Conservation (phyloP, 2,113 vertebrate genomes). For the Meleagris gallopavo region DNA sequence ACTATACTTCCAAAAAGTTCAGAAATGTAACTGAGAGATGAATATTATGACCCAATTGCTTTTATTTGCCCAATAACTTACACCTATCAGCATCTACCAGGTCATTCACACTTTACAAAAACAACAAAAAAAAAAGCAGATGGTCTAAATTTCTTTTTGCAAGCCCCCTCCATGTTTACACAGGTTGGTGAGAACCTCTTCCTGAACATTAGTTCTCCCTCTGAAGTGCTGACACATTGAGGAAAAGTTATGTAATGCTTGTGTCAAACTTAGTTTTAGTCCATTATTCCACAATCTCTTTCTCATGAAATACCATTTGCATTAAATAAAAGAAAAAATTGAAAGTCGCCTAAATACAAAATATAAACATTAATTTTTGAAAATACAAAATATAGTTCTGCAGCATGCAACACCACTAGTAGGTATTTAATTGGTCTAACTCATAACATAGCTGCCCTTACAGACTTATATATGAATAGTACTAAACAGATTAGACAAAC, state of each 20-base stretch:
- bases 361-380: neutral
- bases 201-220: neutral
- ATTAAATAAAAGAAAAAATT: neutral
- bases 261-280: neutral
- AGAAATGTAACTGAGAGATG: neutral
- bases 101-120: neutral
- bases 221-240: neutral
- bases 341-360: neutral
- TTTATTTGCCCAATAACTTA: neutral
- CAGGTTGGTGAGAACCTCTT: neutral
- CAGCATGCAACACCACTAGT: neutral
- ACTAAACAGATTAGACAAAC: neutral
- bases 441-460: neutral
- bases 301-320: neutral
- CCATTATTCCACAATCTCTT: neutral
- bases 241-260: neutral
- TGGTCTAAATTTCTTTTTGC: neutral
- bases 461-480: neutral
- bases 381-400: neutral
- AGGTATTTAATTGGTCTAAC: neutral
- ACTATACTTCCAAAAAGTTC: neutral
- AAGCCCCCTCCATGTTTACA: neutral
- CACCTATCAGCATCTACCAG: neutral
- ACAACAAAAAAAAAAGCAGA: neutral
- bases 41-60: neutral